Evolutionary conservation across 2,113 vertebrate genomes (phyloP).

Genomic region (Hippopotamus amphibius): DNA sequence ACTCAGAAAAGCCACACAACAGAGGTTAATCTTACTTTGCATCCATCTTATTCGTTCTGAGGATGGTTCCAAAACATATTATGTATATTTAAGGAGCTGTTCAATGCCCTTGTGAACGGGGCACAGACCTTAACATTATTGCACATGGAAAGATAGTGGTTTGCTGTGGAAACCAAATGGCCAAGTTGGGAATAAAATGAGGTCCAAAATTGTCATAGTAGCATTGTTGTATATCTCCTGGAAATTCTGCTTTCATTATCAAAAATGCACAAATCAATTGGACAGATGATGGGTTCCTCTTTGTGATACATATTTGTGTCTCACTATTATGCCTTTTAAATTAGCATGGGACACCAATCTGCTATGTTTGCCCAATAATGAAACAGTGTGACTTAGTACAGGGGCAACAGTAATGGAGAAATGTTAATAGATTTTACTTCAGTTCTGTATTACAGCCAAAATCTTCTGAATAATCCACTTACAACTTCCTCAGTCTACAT

Average conservation of each 20-base stretch:
- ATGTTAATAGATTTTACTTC: neutral
- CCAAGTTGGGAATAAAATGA: constrained; percentile 32
- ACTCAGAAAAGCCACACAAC: constrained; percentile 24
- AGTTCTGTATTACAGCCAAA: neutral
- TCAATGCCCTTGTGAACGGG: constrained; percentile 38
- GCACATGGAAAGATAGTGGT: neutral
- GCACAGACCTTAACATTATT: constrained; percentile 31
- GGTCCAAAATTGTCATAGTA: constrained; percentile 18
- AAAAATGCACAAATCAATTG: neutral
- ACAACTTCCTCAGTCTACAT: neutral
- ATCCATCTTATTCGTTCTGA: constrained; percentile 46
- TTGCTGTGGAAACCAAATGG: constrained; percentile 62
- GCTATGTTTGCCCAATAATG: neutral
- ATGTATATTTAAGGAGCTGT: constrained; percentile 68
- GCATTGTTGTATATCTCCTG: constrained; percentile 1
- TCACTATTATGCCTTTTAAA: neutral
- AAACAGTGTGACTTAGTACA: neutral
- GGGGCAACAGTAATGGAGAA: neutral
- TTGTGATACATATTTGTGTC: neutral
- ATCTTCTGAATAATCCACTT: neutral
- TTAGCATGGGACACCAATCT: neutral
- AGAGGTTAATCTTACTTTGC: constrained; percentile 60
- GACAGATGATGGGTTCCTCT: neutral
- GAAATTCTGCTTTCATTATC: constrained; percentile 48
- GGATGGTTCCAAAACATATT: constrained; percentile 54